Evolutionary conservation across 2,113 vertebrate genomes (phyloP), one percentile per base, ranked within the genome.

Genomic region (Galeopterus variegatus): DNA sequence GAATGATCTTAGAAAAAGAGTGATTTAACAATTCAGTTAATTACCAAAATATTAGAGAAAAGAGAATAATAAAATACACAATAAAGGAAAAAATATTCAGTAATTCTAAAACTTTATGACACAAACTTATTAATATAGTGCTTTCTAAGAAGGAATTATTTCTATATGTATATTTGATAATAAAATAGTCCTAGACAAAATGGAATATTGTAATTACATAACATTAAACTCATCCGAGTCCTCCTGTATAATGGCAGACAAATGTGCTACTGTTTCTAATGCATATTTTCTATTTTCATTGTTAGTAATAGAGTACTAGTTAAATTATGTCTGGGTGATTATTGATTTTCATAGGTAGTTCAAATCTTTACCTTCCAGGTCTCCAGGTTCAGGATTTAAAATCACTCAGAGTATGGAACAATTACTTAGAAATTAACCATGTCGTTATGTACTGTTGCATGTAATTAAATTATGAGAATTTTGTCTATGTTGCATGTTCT

Each of bases 171-270:
- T 56, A 12, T 95, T 41, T 92, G 17, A 64, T 91, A 67, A 82
- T 82, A 36, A 77, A 96, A 56, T 77, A 76, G 54, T 75, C 15
- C 14, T 90, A 83, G 28, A 62, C 9, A 93, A 93, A 93, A 80
- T 45, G 26, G 15, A 81, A 56, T 84, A 48, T 56, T 96, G 50
- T 73, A 18, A 72, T 17, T 77, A 33, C 18, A 33, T 58, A 50
- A 65, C 18, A 36, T 23, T 80, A 90, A 5, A 48, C 14, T 88
- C 48, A 36, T 31, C 24, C 45, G 12, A 82, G 15, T 36, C 24
- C 12, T 65, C 3, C 6, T 82, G 12, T 64, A 23, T 17, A 48
- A 36, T 54, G 19, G 11, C 72, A 77, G 90, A 36, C 60, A 70
- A 83, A 67, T 73, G 18, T 54, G 8, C 17, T 4, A 76, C 15